Evolutionary conservation across 2,888 invertebrate species (phyloP).

Genomic region (Adineta ricciae): DNA sequence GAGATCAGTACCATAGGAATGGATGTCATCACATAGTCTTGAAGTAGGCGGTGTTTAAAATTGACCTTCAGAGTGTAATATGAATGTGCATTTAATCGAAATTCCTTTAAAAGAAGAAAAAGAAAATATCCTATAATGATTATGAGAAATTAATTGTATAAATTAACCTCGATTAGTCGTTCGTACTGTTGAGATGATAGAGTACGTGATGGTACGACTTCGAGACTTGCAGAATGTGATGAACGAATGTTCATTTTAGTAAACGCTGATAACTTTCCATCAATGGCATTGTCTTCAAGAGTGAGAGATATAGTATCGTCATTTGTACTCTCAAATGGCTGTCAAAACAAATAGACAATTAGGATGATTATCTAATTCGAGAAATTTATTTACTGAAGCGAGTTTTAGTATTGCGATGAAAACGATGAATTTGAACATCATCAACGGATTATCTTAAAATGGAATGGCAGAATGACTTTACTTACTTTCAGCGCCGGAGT

Average conservation of each 20-base stretch:
- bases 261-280: neutral
- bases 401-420: neutral
- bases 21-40: neutral
- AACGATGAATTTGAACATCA: neutral
- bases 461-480: too few relatives aligned
- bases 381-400: neutral
- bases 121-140: too few relatives aligned
- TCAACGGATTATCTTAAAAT: neutral
- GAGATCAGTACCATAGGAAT: neutral
- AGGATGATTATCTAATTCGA: neutral
- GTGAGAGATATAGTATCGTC: neutral
- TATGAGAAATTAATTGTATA: neutral
- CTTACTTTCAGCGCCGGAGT: neutral
- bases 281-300: neutral
- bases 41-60: neutral
- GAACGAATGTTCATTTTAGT: neutral
- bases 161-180: neutral
- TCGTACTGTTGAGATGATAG: neutral
- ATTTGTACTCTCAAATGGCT: neutral
- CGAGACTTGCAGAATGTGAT: neutral
- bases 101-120: neutral
- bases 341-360: neutral
- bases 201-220: neutral
- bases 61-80: neutral
- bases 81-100: neutral